phyloP scores from a whole-genome alignment of 2,113 vertebrate species.

The Ammodytes marinus region DNA sequence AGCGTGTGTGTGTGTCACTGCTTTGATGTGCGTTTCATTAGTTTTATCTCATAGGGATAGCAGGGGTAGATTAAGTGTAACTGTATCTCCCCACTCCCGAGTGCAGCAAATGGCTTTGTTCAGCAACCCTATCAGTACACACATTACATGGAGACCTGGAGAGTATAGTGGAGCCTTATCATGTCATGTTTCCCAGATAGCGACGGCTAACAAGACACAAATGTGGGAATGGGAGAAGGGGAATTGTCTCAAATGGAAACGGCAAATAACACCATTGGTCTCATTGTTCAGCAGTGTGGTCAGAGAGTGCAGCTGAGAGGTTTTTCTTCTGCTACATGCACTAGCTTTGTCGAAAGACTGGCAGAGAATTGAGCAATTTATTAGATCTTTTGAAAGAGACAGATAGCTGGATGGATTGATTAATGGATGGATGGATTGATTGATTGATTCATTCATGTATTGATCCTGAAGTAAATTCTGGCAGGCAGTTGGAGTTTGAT shows the following conservation, averaged over 20 bases:
- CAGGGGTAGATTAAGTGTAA: slow-evolving; percentile 42
- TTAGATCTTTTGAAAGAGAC: slow-evolving; percentile 42
- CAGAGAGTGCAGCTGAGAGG: slow-evolving; percentile 12
- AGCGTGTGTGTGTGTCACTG: neutral
- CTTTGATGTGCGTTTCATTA: slow-evolving; percentile 58
- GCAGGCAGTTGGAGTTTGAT: slow-evolving; percentile 23
- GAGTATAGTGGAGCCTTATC: slow-evolving; percentile 33
- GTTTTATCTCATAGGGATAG: slow-evolving; percentile 51
- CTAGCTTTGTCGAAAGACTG: slow-evolving; percentile 30
- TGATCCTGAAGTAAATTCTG: too few species aligned
- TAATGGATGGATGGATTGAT: too few species aligned
- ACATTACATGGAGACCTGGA: slow-evolving; percentile 40
- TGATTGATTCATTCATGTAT: too few species aligned
- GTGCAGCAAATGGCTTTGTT: slow-evolving; percentile 35
- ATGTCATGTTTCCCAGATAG: slow-evolving; percentile 51
- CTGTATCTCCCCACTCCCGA: slow-evolving; percentile 27
- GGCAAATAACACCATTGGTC: slow-evolving; percentile 40
- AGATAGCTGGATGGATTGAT: too few species aligned
- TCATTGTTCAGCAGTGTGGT: slow-evolving; percentile 1
- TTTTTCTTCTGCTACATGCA: slow-evolving; percentile 12
- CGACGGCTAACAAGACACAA: slow-evolving; percentile 58
- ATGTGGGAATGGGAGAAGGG: neutral
- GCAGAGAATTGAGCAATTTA: slow-evolving; percentile 49
- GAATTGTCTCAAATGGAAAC: slow-evolving; percentile 45
- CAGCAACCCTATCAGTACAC: slow-evolving; percentile 47